A percentile compares a stretch with the other conserved stretches of the same genome.
Evolutionary conservation across 2,888 invertebrate genomes (phyloP).

Genomic region (Eudasyphora cyanicolor): DNA sequence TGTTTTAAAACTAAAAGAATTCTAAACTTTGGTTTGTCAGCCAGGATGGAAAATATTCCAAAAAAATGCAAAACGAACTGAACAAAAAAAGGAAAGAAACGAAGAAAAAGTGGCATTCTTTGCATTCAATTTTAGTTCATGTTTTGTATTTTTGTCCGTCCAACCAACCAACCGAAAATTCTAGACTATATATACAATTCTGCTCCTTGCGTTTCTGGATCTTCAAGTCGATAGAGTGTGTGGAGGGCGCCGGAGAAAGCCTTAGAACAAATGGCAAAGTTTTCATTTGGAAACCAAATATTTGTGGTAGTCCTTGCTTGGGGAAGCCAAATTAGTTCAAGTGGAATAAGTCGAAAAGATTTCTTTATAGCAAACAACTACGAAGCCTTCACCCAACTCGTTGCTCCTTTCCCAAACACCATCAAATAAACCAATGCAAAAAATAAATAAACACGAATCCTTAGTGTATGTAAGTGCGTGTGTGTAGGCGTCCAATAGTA

Average conservation of each 20-base stretch:
- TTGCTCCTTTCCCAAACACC: no score
- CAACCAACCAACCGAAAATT: background rate
- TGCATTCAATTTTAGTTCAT: conserved; percentile 13
- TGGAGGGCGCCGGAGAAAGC: background rate
- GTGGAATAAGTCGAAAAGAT: conserved; percentile 44
- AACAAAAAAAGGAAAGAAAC: conserved; percentile 18
- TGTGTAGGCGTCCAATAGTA: background rate
- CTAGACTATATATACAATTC: no score
- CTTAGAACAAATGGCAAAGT: conserved; percentile 47
- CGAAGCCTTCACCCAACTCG: background rate
- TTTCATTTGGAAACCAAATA: conserved; percentile 60
- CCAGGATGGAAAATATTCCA: conserved; percentile 39
- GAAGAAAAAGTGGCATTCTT: conserved; percentile 20
- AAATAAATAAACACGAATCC: background rate
- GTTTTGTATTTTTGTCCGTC: conserved; percentile 41
- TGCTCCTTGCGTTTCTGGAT: background rate
- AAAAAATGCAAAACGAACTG: conserved; percentile 7
- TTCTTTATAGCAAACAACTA: background rate
- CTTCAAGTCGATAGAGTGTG: background rate
- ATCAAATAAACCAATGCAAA: background rate
- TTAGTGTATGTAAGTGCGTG: no score
- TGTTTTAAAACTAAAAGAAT: conserved; percentile 23
- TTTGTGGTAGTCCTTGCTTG: conserved; percentile 60
- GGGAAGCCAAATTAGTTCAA: conserved; percentile 62
- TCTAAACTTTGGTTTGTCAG: conserved; percentile 56